Percentiles rank a stretch among this genome's conserved stretches.
Conservation (phyloP, 2,113 vertebrate species). For the Paradoxurus hermaphroditus region DNA sequence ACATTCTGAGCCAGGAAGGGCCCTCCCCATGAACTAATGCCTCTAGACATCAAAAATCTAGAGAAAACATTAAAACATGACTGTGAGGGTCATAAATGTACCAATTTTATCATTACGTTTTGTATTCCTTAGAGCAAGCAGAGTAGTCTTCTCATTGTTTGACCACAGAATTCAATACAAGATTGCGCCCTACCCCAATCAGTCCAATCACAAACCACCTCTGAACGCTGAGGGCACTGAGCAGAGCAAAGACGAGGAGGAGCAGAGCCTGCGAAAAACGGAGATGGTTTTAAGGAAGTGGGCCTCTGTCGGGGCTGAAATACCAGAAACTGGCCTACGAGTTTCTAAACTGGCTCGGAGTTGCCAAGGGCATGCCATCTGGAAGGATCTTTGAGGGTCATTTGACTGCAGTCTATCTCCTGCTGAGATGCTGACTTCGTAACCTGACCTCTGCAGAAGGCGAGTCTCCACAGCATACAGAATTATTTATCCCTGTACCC, state of each 20-base stretch:
- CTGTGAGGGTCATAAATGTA: neutral
- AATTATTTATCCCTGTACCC: neutral
- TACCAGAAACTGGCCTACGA: neutral
- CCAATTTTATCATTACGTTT: neutral
- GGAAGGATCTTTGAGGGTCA: neutral
- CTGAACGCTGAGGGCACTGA: neutral
- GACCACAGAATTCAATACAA: neutral
- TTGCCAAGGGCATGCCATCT: neutral
- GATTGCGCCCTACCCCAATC: neutral
- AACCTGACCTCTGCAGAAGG: neutral
- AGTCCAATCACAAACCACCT: neutral
- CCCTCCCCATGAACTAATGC: accelerated
- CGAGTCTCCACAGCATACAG: neutral
- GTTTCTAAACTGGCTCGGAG: neutral
- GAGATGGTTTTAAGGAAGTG: accelerated
- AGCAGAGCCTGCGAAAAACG: accelerated
- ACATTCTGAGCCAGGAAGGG: no score
- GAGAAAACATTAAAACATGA: neutral
- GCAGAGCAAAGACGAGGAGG: neutral
- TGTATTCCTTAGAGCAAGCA: neutral
- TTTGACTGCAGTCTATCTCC: neutral
- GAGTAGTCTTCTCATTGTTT: neutral
- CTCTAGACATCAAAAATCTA: neutral
- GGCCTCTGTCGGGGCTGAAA: neutral
- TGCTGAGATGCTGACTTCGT: neutral